These are phyloP conservation scores for Trinorchestia longiramus DNA, from an alignment of 1,140 invertebrate species.

Conservation along the genomic window DNA sequence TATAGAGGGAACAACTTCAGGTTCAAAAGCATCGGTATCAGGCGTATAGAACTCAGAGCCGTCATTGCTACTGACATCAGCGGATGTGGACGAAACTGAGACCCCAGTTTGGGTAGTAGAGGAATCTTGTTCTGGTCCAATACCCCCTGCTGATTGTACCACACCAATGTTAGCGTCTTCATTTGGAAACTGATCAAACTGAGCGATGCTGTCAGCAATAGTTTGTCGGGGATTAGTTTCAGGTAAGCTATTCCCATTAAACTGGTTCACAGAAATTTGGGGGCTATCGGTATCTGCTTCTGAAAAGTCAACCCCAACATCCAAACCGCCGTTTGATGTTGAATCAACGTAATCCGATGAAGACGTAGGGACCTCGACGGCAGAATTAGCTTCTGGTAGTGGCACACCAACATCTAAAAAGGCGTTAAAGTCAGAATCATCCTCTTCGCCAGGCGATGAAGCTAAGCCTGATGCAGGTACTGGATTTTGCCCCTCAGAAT, in stretches of 20 bases:
- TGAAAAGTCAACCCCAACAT: background rate
- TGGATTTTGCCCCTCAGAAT: background rate
- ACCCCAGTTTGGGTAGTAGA: background rate
- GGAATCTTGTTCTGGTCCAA: background rate
- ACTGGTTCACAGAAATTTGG: background rate
- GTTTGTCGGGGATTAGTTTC: background rate
- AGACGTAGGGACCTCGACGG: background rate
- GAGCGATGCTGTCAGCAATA: slow-evolving; percentile 17
- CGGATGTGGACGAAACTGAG: background rate
- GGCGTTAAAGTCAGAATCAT: background rate
- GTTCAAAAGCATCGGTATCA: background rate
- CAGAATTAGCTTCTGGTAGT: background rate
- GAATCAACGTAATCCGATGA: background rate
- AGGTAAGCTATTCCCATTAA: background rate
- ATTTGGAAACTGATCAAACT: background rate
- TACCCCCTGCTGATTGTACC: background rate
- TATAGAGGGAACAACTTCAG: background rate
- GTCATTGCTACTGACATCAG: background rate
- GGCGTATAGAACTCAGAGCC: background rate
- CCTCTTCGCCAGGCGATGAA: background rate
- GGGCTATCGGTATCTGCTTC: background rate
- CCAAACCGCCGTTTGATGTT: background rate
- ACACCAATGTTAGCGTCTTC: background rate
- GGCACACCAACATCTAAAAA: background rate
- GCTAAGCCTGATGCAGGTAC: background rate